Evolutionary conservation across 2,113 vertebrate genomes (phyloP), one percentile per base, ranked within the genome.

Genomic region (Halichoerus grypus): DNA sequence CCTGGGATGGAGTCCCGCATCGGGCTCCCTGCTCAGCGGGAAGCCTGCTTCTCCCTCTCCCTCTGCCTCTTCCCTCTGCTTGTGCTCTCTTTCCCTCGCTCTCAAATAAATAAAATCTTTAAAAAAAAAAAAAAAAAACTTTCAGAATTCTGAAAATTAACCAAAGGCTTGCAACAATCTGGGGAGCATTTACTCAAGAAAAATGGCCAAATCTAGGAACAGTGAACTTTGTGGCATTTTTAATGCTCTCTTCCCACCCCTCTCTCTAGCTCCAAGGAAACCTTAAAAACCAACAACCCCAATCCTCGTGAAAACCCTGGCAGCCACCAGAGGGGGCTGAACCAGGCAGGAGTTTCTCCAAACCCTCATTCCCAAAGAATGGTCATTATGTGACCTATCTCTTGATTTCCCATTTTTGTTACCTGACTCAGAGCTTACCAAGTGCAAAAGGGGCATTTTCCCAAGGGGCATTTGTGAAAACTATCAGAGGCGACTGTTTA

Each of bases 81-180:
- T 46, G 8, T 46, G 46, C 46, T 46, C 46, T 46, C 7, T 46
- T 7, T 7, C 46, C 8, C 46, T 46, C 39, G 39, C 46, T 46
- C 46, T 46, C 46, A 8, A 46, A 46, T 9, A 46, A 46, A 46
- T 9, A 46, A 46, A 46, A 9, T 9, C 46, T 46, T 46, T 46
- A 46, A 46, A 46, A 46, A 46, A 9, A 46, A 46, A 46, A 46
- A 46, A 7, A 46, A 7, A 7, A 46, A 89, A 92, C 51, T 39
- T 91, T 42, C 86, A 3, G 28, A 91, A 89, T n/a, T 74, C 88
- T 94, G 80, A 53, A 96, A 88, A 95, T 36, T 88, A 74, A 72
- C 53, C 90, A 87, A 77, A 93, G 59, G 46, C 79, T 55, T 83
- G 5, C 55, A 95, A 87, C 46, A 95, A 92, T 57, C 18, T 53